Conservation (phyloP, 35 echinoderm and acorn worm species). For the Heliocidaris erythrogramma region DNA sequence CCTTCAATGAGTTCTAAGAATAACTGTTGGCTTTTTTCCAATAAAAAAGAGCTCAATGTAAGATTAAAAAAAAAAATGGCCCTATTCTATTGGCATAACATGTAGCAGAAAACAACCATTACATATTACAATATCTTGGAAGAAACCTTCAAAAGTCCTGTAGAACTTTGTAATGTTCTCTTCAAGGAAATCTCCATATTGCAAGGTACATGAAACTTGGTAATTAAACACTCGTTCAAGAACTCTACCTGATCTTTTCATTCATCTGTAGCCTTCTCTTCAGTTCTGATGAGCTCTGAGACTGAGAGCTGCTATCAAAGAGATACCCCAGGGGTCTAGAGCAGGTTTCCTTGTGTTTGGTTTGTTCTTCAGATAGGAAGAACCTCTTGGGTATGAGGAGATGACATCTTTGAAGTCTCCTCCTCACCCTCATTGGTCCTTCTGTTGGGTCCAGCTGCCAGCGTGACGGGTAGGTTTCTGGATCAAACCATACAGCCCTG, state of each 20-base stretch:
- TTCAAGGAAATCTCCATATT: neutral
- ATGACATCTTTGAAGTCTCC: conserved; percentile 83
- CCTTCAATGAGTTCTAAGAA: neutral
- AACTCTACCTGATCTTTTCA: conserved; percentile 84
- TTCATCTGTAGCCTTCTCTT: conserved; percentile 90
- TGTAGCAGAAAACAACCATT: no score
- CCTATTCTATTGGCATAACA: neutral
- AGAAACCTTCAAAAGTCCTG: no score
- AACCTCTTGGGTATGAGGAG: conserved; percentile 72
- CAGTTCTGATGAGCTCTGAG: conserved; percentile 78
- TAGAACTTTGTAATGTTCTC: neutral
- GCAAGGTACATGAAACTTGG: neutral
- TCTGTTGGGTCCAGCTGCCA: conserved; percentile 97
- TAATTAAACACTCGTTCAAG: neutral
- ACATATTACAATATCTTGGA: no score
- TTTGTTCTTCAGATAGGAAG: conserved; percentile 57
- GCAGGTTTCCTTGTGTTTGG: conserved; percentile 34
- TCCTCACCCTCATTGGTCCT: conserved; percentile 78
- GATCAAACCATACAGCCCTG: conserved; percentile 90
- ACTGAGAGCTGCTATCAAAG: conserved; percentile 68
- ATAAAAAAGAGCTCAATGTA: neutral
- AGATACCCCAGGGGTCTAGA: conserved; percentile 73
- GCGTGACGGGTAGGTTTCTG: conserved; percentile 67
- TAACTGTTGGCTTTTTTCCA: neutral
- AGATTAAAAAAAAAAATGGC: neutral